Evolutionary conservation across 2,113 vertebrate genomes (phyloP).

Genomic region (Cacatua alba): DNA sequence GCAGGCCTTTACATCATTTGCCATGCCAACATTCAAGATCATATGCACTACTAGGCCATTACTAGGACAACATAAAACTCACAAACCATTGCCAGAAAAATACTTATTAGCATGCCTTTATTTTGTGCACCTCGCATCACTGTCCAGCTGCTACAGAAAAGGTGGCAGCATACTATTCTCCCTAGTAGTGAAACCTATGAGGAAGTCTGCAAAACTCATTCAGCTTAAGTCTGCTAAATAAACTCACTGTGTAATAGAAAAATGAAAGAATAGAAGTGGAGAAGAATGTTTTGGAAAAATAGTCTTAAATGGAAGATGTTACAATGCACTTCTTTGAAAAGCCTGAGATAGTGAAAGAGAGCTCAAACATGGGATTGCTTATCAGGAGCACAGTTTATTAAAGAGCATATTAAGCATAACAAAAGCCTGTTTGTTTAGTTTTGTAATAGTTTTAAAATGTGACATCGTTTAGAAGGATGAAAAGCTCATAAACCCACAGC

Average conservation of each 20-base stretch:
- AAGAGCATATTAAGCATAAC: background rate
- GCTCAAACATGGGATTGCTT: background rate
- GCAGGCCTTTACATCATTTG: no score
- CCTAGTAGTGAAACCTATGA: background rate
- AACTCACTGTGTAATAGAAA: background rate
- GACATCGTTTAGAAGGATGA: background rate
- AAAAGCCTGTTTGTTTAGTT: background rate
- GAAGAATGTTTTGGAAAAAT: background rate
- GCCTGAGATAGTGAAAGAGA: background rate
- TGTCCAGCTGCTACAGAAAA: background rate
- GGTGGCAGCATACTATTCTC: background rate
- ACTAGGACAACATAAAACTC: background rate
- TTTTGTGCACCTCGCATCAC: background rate
- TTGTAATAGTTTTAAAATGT: background rate
- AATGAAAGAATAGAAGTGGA: background rate
- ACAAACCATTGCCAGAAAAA: background rate
- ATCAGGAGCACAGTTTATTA: background rate
- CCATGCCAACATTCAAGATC: background rate
- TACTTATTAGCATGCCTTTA: fast-evolving
- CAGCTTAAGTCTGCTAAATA: background rate
- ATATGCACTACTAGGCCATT: background rate
- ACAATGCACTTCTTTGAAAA: background rate
- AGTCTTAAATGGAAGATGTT: background rate
- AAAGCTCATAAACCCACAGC: background rate
- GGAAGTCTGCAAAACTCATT: background rate